Conservation (phyloP, 2,113 vertebrate species). For the Salvator merianae region DNA sequence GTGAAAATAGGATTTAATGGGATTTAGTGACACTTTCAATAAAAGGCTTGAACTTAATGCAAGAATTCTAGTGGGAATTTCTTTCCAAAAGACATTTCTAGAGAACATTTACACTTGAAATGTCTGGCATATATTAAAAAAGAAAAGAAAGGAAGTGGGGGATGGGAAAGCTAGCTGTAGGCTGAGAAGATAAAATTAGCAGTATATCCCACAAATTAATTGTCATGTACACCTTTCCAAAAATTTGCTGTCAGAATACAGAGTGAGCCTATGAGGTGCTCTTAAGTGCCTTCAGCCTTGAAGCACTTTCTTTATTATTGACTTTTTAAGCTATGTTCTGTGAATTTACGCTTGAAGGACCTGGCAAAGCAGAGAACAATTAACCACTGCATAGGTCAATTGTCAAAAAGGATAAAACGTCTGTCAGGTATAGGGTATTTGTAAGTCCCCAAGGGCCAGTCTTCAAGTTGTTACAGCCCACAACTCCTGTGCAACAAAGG, state of each 20-base stretch:
- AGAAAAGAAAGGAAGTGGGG: not conserved
- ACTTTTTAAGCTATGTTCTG: conserved; percentile 56
- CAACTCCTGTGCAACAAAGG: not conserved
- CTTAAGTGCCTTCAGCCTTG: conserved; percentile 47
- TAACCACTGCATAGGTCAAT: conserved; percentile 51
- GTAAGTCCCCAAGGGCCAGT: conserved; percentile 21
- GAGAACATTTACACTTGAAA: conserved; percentile 49
- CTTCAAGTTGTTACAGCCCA: not conserved
- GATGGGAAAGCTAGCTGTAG: conserved; percentile 29
- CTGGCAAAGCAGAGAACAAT: conserved; percentile 55
- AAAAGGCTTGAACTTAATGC: conserved; percentile 59
- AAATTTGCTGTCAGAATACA: conserved; percentile 32
- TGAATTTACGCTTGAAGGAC: conserved; percentile 55
- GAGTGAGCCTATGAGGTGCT: not conserved
- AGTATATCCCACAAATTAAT: conserved; percentile 53
- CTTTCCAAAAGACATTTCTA: conserved; percentile 57
- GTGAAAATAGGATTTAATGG: conserved; percentile 58
- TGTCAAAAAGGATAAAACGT: conserved; percentile 44
- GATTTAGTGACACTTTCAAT: conserved; percentile 65
- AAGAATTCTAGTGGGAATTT: conserved; percentile 59
- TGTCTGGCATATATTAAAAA: conserved; percentile 39
- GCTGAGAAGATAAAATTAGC: conserved; percentile 48
- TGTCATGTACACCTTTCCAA: conserved; percentile 42
- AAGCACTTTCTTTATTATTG: conserved; percentile 45
- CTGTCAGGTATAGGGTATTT: conserved; percentile 11